Conservation (phyloP, 2,888 invertebrate species). For the Drosophila kuntzei region DNA sequence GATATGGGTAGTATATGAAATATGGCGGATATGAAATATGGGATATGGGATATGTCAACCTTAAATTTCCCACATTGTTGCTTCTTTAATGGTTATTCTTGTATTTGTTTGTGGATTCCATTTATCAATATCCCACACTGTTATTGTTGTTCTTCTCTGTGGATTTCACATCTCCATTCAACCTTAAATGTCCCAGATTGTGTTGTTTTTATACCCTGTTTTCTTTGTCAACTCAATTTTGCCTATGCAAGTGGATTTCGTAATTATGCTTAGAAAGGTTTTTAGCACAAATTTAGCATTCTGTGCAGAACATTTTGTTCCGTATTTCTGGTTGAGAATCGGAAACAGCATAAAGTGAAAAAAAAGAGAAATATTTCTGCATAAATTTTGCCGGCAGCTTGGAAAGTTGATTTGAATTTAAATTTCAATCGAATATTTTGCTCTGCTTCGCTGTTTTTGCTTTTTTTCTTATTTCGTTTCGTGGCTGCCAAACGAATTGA, state of each 20-base stretch:
- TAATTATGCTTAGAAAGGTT: slow-evolving; percentile 65
- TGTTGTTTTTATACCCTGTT: too few species aligned
- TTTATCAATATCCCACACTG: slow-evolving; percentile 8
- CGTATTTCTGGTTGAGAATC: slow-evolving; percentile 21
- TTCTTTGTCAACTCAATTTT: slow-evolving; percentile 14
- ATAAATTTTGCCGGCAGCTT: slow-evolving; percentile 72
- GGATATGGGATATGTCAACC: slow-evolving; percentile 42
- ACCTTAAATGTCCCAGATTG: slow-evolving; percentile 15
- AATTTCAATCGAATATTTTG: slow-evolving; percentile 66
- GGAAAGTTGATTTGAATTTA: slow-evolving; percentile 75
- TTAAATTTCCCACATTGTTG: slow-evolving; percentile 45
- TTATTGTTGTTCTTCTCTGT: slow-evolving; percentile 4
- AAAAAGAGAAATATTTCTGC: slow-evolving; percentile 53
- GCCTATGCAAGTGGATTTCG: slow-evolving; percentile 51
- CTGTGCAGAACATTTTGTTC: slow-evolving; percentile 22
- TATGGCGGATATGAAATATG: too few species aligned
- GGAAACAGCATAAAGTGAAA: neutral
- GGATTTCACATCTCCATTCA: slow-evolving; percentile 3
- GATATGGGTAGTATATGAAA: slow-evolving; percentile 33
- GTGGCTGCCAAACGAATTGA: slow-evolving; percentile 37
- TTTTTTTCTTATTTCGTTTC: slow-evolving; percentile 31
- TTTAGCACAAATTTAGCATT: slow-evolving; percentile 68
- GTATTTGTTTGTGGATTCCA: neutral
- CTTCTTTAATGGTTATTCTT: slow-evolving; percentile 3
- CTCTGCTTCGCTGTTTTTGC: slow-evolving; percentile 6